Base-by-base conservation (phyloP, 1,140 invertebrate genomes). In the Drosophila prosaltans region DNA sequence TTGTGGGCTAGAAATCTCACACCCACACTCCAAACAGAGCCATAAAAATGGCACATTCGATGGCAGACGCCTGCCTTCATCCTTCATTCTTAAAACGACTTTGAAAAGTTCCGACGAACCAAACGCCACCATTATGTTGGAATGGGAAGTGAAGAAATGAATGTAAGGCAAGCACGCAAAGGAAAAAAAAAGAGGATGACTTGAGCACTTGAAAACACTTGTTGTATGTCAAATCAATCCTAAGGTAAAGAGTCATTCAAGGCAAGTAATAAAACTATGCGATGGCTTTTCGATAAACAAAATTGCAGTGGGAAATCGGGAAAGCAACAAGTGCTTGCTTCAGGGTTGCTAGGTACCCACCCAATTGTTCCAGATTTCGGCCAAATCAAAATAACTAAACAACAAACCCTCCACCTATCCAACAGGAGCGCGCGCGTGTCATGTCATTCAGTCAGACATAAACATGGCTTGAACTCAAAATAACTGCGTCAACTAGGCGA, bases 401-500 rank as follows among this genome's bases (percentile, higher is more conserved):
- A 30, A 2, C 16, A 10, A 43, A 40, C n/a, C 54, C 7, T 16
- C 66, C 63, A 63, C 67, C 43, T 39, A 32, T 39, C 16, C 21
- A 32, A 51, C 36, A 8, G 48, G 16, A 67, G 30, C 43, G 48
- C 65, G 30, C 43, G 48, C 65, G 58, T 78, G 78, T 26, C 74
- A 65, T 78, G 81, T 81, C 78, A 65, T 58, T 69, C 43, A 54
- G 36, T 39, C 32, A 51, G 67, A 51, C 45, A 51, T 51, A 51
- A 51, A 51, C 45, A 51, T 51, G 45, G 45, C 21, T 58, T 86
- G 83, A 88, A 89, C 83, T 89, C 83, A 83, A 86, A 88, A 89
- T 73, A 86, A 83, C 83, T 51, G 45, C 83, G 83, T 88, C 83
- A 86, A 86, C 83, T 86, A 86, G 83, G 83, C 83, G 83, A 86